phyloP scores from a whole-genome alignment of 92 coral and sea anemone genomes.

The Diadumene lineata region DNA sequence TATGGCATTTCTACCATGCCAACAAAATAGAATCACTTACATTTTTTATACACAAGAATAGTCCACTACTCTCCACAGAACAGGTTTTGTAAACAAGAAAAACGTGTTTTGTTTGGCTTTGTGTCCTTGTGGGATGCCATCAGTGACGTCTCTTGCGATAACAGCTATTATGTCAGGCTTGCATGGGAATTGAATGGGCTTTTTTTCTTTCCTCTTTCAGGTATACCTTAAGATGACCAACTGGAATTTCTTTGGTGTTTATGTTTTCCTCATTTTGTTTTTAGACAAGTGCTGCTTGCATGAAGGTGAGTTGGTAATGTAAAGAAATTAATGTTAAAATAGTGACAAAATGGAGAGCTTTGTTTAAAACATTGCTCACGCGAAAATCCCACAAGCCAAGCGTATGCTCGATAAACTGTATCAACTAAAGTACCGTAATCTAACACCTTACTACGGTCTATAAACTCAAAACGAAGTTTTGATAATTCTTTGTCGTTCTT shows the following conservation, averaged over 20 bases:
- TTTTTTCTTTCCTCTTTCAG: constrained; percentile 19
- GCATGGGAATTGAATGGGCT: constrained; percentile 10
- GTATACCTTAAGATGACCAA: constrained; percentile 21
- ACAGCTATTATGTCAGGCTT: not conserved
- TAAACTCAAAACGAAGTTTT: not conserved
- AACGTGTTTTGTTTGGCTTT: constrained; percentile 8
- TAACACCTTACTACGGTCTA: not conserved
- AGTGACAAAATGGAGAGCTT: not conserved
- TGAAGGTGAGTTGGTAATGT: constrained; percentile 5
- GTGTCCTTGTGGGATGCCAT: constrained; percentile 6
- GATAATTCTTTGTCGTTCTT: not conserved
- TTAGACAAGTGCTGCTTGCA: not conserved
- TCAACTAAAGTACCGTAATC: not conserved
- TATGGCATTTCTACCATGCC: not conserved
- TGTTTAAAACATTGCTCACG: not conserved
- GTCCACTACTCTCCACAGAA: not conserved
- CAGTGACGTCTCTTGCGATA: constrained; percentile 13
- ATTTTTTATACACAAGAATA: too few relatives aligned
- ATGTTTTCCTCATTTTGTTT: not conserved
- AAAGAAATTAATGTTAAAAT: not conserved
- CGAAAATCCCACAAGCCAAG: not conserved
- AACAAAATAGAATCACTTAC: not conserved
- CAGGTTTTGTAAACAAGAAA: not conserved
- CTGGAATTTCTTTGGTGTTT: constrained; percentile 4
- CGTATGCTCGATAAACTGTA: not conserved